Conservation (phyloP, 2,113 vertebrate species). For the Rhinoderma darwinii region DNA sequence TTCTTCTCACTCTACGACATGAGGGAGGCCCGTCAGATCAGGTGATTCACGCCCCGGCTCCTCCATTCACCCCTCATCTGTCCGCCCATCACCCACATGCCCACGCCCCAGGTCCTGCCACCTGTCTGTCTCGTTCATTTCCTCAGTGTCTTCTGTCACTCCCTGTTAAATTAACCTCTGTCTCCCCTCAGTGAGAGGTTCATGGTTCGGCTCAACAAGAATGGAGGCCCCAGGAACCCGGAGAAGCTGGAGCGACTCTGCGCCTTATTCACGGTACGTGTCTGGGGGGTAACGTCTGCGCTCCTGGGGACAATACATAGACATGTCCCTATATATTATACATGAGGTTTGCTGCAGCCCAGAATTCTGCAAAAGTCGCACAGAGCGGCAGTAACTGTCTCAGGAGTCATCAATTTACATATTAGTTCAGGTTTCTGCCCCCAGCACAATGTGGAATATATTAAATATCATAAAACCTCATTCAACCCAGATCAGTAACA, state of each 20-base stretch:
- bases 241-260: conserved; percentile 95
- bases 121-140: not conserved
- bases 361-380: not conserved
- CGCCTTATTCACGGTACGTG: conserved; percentile 91
- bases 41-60: conserved; percentile 72
- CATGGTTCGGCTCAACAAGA: conserved; percentile 97
- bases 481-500: no score
- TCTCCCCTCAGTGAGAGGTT: conserved; percentile 85
- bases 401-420: no score
- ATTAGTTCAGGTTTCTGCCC: not conserved
- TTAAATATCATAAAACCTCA: no score
- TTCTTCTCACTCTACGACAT: conserved; percentile 93
- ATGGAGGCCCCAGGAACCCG: conserved; percentile 92
- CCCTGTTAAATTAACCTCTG: not conserved
- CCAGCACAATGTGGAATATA: no score
- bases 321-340: not conserved
- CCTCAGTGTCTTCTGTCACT: not conserved
- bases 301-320: no score
- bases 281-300: no score
- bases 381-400: not conserved
- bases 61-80: not conserved
- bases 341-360: not conserved
- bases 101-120: not conserved
- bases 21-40: conserved; percentile 94
- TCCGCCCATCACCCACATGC: not conserved